These are phyloP conservation scores for Leucoraja erinaceus DNA, from an alignment of 2,113 vertebrate species.

Conservation along the genomic window DNA sequence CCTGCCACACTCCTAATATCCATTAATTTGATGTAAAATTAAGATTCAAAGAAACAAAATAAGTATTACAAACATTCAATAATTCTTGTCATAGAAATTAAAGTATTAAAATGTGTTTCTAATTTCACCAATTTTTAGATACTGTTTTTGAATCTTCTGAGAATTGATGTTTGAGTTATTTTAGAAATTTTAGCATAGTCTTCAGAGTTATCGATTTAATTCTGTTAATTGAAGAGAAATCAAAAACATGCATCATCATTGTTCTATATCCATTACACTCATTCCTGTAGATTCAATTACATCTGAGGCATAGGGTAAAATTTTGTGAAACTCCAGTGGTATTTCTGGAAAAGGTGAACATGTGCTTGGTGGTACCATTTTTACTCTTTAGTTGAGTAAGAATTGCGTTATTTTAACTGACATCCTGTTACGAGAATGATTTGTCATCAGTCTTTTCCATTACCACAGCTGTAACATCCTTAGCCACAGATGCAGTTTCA, in stretches of 20 bases:
- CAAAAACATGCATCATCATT: not conserved
- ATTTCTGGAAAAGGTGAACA: not conserved
- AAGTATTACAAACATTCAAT: too few species aligned
- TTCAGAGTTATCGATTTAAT: not conserved
- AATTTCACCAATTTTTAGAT: not conserved
- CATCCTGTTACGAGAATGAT: constrained; percentile 14
- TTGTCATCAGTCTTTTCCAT: not conserved
- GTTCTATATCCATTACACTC: not conserved
- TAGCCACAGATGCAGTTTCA: not conserved
- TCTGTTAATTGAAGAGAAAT: constrained; percentile 5
- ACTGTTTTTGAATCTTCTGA: not conserved
- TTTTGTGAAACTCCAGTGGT: not conserved
- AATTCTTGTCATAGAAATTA: too few species aligned
- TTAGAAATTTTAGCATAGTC: not conserved
- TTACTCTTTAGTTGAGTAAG: constrained; percentile 5
- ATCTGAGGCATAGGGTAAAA: not conserved
- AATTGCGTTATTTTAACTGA: constrained; percentile 5
- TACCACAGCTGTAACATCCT: not conserved
- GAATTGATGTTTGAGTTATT: not conserved
- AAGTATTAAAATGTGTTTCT: too few species aligned
- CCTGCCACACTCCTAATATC: not conserved
- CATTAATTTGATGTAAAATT: constrained; percentile 19
- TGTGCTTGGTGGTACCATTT: not conserved
- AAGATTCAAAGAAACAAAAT: not conserved
- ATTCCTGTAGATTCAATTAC: not conserved